A percentile compares a stretch with the other conserved stretches of the same genome.
These are phyloP conservation scores for Otocyon megalotis DNA, from an alignment of 2,113 vertebrate species.

Conservation along the genomic window DNA sequence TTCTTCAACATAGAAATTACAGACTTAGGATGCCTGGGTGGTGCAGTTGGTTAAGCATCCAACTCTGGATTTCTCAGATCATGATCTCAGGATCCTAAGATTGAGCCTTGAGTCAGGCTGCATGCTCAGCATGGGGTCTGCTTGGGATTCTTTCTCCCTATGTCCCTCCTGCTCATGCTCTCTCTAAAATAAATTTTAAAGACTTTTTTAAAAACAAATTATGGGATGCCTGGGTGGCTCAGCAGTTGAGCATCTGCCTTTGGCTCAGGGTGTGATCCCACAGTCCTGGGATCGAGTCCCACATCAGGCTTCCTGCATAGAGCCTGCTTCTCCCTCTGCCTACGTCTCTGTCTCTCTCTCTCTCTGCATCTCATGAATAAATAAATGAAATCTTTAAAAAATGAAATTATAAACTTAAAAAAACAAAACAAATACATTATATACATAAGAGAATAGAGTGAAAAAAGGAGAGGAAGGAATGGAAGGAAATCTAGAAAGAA, in stretches of 20 bases:
- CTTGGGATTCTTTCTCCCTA: background rate
- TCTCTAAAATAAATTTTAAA: too few species aligned
- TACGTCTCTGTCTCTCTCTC: too few species aligned
- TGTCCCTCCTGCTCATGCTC: background rate
- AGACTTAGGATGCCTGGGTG: background rate
- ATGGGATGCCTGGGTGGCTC: too few species aligned
- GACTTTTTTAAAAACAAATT: too few species aligned
- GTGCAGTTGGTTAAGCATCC: background rate
- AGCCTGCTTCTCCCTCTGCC: too few species aligned
- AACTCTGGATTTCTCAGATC: background rate
- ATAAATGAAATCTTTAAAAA: background rate
- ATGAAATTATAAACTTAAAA: background rate
- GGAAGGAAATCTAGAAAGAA: background rate
- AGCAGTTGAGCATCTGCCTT: too few species aligned
- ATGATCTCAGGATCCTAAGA: background rate
- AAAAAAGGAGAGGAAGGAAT: background rate
- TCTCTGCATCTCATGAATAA: too few species aligned
- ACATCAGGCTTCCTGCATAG: too few species aligned
- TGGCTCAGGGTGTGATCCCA: too few species aligned
- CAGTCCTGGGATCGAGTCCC: too few species aligned
- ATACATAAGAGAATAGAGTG: background rate
- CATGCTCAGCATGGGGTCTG: background rate
- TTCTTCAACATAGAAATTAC: background rate
- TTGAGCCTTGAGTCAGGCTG: background rate
- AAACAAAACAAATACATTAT: background rate